phyloP scores from a whole-genome alignment of 2,888 invertebrate species.

The Agapetus fuscipes region DNA sequence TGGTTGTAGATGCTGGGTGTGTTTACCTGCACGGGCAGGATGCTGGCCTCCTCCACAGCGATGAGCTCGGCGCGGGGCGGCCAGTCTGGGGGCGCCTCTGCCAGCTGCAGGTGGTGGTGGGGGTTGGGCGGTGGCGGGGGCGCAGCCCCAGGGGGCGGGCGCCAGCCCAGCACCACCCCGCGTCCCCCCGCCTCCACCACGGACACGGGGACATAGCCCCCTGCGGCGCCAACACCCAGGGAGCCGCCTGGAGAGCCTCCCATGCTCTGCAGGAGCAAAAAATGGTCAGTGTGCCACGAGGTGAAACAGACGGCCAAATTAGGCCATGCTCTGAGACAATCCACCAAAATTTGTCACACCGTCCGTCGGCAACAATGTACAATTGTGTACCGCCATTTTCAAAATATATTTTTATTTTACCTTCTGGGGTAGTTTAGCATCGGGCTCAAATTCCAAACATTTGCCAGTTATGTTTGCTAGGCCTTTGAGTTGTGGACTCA shows the following conservation, averaged over 20 bases:
- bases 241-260: slow-evolving; percentile 20
- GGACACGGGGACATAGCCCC: slow-evolving; percentile 78
- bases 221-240: slow-evolving; percentile 27
- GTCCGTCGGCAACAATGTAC: too few species aligned
- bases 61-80: slow-evolving; percentile 18
- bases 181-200: slow-evolving; percentile 77
- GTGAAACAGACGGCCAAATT: too few species aligned
- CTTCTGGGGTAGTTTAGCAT: too few species aligned
- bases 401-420: too few species aligned
- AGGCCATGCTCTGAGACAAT: too few species aligned
- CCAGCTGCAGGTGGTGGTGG: slow-evolving; percentile 25
- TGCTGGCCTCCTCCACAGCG: slow-evolving; percentile 19
- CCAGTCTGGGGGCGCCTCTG: slow-evolving; percentile 62
- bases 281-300: too few species aligned
- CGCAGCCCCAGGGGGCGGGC: slow-evolving; percentile 32
- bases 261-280: slow-evolving; percentile 54
- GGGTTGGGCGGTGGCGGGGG: slow-evolving; percentile 33
- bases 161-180: slow-evolving; percentile 53
- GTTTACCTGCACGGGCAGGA: slow-evolving; percentile 20
- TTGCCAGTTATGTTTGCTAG: too few species aligned
- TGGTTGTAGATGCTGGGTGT: too few species aligned
- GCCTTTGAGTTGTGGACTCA: too few species aligned
- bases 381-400: too few species aligned
- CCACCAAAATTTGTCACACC: too few species aligned
- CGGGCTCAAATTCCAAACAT: too few species aligned